Base-by-base conservation (phyloP, 2,888 invertebrate species). In the Nomada goodeniana region DNA sequence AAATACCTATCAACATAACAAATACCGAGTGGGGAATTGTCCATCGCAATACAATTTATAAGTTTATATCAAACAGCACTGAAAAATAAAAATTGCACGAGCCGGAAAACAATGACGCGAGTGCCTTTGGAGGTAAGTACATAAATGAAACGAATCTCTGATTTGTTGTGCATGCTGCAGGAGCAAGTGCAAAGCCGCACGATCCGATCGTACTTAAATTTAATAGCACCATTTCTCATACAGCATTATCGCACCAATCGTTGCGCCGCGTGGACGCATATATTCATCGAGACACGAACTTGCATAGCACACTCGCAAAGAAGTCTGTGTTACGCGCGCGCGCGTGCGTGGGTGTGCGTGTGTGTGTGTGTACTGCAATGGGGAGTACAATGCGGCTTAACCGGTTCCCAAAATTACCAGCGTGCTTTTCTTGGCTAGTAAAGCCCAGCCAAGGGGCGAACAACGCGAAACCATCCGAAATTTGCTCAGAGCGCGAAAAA, bases 131-230 rank as follows among this genome's bases (percentile, higher is more conserved):
- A 57, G 10, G 10, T 42, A 57, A 73, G 65, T 65, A 18, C 57
- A 57, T 44, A 57, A 50, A 5, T 42, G n/a, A 10, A 64, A 52
- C 63, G 59, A 44, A 52, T 57, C 23, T 20, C 44, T 61, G 44
- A 69, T 64, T 79, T 44, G 64, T 72, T 57, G 55, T 57, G 63
- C 55, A 42, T 15, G 63, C 23, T 13, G 7, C 44, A 44, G 13
- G 53, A 57, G 23, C 44, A 68, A 76, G 55, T 42, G 59, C 26
- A 53, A 70, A 65, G 50, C 82, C 47, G 23, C 69, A 52, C 78
- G 63, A 65, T 57, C 60, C 55, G 55, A 77, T 75, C 75, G 80
- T 76, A 83, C 65, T 86, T 63, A 76, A 73, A 85, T 76, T 86
- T 83, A 86, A 86, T 63, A 60, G 65, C 55, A 2, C 69, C 63